These are phyloP conservation scores for Diorhabda carinulata DNA, from an alignment of 1,140 invertebrate genomes.

Conservation along the genomic window DNA sequence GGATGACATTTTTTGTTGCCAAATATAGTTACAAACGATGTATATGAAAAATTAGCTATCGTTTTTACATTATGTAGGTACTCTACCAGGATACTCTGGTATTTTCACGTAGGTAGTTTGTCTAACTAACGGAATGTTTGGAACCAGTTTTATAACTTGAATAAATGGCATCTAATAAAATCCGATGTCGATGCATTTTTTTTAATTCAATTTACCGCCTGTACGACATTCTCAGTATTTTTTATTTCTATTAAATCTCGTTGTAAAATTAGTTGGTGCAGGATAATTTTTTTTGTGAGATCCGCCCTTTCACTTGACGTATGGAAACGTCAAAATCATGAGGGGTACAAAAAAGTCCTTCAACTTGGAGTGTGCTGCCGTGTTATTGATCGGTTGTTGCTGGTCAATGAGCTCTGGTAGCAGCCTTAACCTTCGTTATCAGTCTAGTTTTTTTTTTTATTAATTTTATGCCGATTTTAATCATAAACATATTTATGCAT, in stretches of 20 bases:
- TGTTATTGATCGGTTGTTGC: conserved; percentile 7
- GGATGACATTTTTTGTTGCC: too few relatives aligned
- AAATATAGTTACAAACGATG: too few relatives aligned
- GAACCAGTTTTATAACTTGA: conserved; percentile 16
- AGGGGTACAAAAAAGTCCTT: background rate
- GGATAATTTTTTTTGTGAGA: background rate
- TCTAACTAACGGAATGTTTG: conserved; percentile 12
- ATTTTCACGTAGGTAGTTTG: background rate
- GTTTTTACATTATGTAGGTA: too few relatives aligned
- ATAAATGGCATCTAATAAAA: conserved; percentile 5
- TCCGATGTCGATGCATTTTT: background rate
- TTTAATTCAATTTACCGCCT: background rate
- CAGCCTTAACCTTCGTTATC: conserved; percentile 35
- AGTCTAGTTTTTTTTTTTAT: background rate
- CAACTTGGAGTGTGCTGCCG: background rate
- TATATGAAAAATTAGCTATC: too few relatives aligned
- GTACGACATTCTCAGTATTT: too few relatives aligned
- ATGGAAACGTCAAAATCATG: background rate
- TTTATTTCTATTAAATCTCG: too few relatives aligned
- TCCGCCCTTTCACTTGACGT: background rate
- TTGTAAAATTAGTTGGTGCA: background rate
- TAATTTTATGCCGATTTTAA: background rate
- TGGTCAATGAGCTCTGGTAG: conserved; percentile 32
- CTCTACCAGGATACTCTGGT: too few relatives aligned
- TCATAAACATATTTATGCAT: background rate